These are phyloP conservation scores for Pseudolycoriella hygida DNA, from an alignment of 2,888 invertebrate genomes.

Conservation along the genomic window DNA sequence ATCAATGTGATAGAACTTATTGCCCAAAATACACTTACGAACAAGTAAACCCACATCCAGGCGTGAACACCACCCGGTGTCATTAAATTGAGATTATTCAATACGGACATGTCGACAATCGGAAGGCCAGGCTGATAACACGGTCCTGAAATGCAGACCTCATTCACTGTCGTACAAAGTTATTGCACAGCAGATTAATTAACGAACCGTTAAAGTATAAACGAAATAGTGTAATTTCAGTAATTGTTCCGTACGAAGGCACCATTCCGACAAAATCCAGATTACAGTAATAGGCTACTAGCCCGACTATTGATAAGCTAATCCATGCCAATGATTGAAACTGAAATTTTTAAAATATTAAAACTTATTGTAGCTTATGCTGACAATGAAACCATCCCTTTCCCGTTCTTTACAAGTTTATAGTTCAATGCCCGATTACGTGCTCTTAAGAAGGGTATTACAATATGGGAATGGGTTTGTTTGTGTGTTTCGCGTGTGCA, in stretches of 20 bases:
- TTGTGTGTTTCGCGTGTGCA: no score
- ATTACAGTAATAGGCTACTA: constrained; percentile 23
- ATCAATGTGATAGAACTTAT: constrained; percentile 20
- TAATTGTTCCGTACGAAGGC: constrained; percentile 15
- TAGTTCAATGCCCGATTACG: no score
- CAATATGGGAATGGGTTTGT: no score
- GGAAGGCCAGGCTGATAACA: constrained; percentile 15
- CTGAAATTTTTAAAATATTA: constrained; percentile 14
- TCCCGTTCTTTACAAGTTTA: no score
- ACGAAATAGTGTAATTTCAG: constrained; percentile 20
- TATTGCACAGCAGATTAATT: not conserved
- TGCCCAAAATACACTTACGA: constrained; percentile 21
- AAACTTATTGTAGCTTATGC: no score
- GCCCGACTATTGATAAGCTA: constrained; percentile 23
- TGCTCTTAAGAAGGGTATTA: no score
- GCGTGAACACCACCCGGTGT: constrained; percentile 19
- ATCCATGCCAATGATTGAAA: constrained; percentile 26
- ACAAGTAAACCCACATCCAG: constrained; percentile 24
- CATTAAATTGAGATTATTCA: constrained; percentile 17
- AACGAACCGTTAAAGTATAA: constrained; percentile 25
- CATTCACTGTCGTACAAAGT: not conserved
- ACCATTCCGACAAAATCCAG: constrained; percentile 15
- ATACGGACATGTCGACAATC: constrained; percentile 11
- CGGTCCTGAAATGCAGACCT: constrained; percentile 7
- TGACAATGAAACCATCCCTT: no score